Evolutionary conservation across 53 echinoderm and acorn worm species (phyloP).

Genomic region (Luidia sarsii): DNA sequence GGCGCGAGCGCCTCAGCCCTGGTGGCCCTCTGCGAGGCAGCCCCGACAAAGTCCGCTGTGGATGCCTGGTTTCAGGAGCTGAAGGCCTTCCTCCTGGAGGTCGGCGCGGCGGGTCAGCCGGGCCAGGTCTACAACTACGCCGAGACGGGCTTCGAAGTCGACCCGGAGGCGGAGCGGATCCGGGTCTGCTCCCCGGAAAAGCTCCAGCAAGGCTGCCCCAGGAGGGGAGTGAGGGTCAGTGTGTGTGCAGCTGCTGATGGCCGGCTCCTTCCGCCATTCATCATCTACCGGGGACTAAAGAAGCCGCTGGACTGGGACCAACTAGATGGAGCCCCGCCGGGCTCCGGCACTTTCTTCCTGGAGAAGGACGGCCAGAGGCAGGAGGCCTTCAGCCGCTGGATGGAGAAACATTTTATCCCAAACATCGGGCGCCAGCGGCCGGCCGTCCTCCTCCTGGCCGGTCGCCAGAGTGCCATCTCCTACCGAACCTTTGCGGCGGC

Average conservation of each 20-base stretch:
- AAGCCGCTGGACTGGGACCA: constrained; percentile 50
- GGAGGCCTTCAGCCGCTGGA: constrained; percentile 56
- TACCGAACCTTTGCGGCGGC: constrained; percentile 57
- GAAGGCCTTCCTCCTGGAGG: constrained; percentile 39
- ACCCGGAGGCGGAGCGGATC: constrained; percentile 10
- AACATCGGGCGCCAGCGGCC: constrained; percentile 50
- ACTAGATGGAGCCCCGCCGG: constrained; percentile 46
- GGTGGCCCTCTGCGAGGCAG: constrained; percentile 25
- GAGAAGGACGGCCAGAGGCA: constrained; percentile 43
- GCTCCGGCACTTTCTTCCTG: constrained; percentile 40
- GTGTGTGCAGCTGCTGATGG: constrained; percentile 58
- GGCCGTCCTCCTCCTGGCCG: constrained; percentile 40
- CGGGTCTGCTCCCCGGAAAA: not conserved
- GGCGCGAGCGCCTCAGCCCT: constrained; percentile 38
- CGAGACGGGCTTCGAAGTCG: constrained; percentile 34
- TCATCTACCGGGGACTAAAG: constrained; percentile 55
- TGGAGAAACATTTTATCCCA: constrained; percentile 57
- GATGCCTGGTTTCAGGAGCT: constrained; percentile 59
- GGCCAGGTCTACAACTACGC: constrained; percentile 49
- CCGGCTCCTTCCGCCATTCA: constrained; percentile 53
- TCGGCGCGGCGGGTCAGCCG: constrained; percentile 47
- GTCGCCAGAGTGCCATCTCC: constrained; percentile 50
- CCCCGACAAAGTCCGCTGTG: constrained; percentile 37
- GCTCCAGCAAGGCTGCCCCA: not conserved
- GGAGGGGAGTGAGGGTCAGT: constrained; percentile 13